Evolutionary conservation across 2,888 invertebrate genomes (phyloP).

Genomic region (Boloria selene): DNA sequence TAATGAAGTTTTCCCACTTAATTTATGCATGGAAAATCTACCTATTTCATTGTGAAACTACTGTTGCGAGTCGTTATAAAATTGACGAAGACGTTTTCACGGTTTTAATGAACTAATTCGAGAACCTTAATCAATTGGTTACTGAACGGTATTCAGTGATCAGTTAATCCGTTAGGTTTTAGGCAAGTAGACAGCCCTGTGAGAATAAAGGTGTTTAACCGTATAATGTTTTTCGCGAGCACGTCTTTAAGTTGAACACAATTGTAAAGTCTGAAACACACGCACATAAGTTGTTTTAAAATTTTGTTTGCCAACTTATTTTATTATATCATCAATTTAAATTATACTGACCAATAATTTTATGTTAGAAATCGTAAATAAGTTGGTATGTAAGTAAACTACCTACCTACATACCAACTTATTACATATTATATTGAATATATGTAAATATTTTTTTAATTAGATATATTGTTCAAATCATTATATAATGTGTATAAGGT

Average conservation of each 20-base stretch:
- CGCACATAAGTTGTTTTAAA: neutral
- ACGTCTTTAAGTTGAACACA: slow-evolving; percentile 48
- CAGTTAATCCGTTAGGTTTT: slow-evolving; percentile 18
- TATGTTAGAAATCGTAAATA: no score
- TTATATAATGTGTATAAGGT: no score
- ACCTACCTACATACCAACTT: no score
- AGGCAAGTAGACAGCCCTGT: slow-evolving; percentile 31
- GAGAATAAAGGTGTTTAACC: slow-evolving; percentile 64
- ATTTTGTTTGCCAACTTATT: neutral
- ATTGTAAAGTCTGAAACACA: neutral
- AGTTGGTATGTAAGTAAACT: no score
- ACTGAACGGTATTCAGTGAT: neutral
- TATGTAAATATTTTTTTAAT: no score
- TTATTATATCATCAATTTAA: neutral
- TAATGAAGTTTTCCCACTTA: slow-evolving; percentile 29
- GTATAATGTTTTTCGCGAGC: slow-evolving; percentile 62
- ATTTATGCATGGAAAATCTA: slow-evolving; percentile 23
- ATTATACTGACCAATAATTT: no score
- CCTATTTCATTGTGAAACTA: slow-evolving; percentile 6
- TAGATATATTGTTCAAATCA: no score
- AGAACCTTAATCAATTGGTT: slow-evolving; percentile 13
- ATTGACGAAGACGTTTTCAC: neutral
- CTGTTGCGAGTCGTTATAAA: neutral
- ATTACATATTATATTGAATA: no score
- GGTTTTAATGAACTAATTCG: neutral